These are phyloP conservation scores for Peromyscus leucopus DNA, from an alignment of 2,113 vertebrate genomes.

Conservation along the genomic window DNA sequence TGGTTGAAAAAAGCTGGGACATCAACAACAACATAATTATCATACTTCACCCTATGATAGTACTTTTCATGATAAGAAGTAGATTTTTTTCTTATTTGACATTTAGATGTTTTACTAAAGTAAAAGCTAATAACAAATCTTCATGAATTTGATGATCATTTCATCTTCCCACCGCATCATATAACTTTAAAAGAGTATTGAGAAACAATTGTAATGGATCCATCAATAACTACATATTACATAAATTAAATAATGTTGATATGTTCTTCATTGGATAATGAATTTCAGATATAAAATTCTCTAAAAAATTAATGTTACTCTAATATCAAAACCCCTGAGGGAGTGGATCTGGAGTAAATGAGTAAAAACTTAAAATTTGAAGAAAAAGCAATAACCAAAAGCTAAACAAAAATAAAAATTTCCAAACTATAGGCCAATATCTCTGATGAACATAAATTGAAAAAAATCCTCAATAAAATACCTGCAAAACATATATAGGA, in stretches of 20 bases:
- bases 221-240: not conserved
- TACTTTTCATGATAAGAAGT: conserved; percentile 18
- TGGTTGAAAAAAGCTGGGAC: not conserved
- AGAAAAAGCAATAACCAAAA: not conserved
- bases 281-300: not conserved
- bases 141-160: not conserved
- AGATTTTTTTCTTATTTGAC: not conserved
- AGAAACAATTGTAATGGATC: not conserved
- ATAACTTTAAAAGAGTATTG: not conserved
- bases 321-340: not conserved
- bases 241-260: not conserved
- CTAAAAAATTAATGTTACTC: not conserved
- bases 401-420: not conserved
- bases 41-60: not conserved
- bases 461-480: not conserved
- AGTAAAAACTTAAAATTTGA: not conserved
- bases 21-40: conserved; percentile 26
- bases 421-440: not conserved
- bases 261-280: not conserved
- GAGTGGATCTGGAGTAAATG: accelerated
- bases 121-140: conserved; percentile 18
- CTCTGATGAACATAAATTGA: not conserved
- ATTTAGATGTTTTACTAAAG: not conserved
- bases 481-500: not conserved
- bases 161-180: not conserved